Evolutionary conservation across 2,888 invertebrate species (phyloP).

Genomic region (Octonoba sinensis): DNA sequence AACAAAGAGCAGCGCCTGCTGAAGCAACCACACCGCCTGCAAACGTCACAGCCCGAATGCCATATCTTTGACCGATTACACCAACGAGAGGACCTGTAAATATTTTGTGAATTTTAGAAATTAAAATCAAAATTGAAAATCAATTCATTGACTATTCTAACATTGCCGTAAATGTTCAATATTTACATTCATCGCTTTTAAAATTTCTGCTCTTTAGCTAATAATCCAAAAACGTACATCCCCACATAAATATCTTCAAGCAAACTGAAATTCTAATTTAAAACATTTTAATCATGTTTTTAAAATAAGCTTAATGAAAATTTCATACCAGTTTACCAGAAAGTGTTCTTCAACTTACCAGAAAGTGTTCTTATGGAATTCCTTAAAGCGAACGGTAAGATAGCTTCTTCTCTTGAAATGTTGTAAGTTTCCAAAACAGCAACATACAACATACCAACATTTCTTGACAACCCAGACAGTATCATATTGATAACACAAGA

Average conservation of each 20-base stretch:
- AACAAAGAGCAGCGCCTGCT: constrained; percentile 24
- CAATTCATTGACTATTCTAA: too few species aligned
- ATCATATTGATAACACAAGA: constrained; percentile 63
- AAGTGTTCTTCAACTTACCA: constrained; percentile 33
- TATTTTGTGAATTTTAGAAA: neutral
- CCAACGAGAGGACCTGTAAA: constrained; percentile 41
- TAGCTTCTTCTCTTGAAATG: constrained; percentile 59
- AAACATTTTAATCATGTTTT: too few species aligned
- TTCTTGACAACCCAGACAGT: constrained; percentile 62
- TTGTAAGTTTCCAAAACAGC: constrained; percentile 41
- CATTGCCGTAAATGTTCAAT: too few species aligned
- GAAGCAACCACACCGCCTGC: constrained; percentile 30
- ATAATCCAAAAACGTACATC: too few species aligned
- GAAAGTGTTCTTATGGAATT: constrained; percentile 37
- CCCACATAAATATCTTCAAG: too few species aligned
- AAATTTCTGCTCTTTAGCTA: too few species aligned
- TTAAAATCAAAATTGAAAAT: neutral
- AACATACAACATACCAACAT: constrained; percentile 65
- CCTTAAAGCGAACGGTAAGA: constrained; percentile 63
- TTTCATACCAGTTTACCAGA: too few species aligned
- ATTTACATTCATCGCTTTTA: too few species aligned
- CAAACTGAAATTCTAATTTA: too few species aligned
- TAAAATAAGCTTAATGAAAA: too few species aligned
- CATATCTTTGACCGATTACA: constrained; percentile 20
- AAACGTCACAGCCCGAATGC: constrained; percentile 30